Evolutionary conservation across 2,888 invertebrate species (phyloP).

Genomic region (Eurytoma californica): DNA sequence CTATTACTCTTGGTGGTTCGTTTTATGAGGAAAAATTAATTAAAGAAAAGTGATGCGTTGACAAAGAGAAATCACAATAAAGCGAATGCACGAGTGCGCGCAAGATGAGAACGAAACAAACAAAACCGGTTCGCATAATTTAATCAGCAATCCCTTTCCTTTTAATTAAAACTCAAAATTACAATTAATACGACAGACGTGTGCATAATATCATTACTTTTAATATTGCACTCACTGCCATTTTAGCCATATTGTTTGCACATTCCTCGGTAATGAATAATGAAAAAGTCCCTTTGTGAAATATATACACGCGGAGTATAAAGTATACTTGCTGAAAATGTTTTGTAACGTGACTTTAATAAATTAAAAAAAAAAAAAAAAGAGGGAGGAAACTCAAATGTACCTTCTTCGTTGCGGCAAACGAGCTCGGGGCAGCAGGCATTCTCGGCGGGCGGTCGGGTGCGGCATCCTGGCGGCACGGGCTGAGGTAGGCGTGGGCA

Average conservation of each 20-base stretch:
- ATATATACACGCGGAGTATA: no score
- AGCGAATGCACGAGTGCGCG: not conserved
- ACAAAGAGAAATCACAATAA: conserved; percentile 4
- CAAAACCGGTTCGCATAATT: conserved; percentile 15
- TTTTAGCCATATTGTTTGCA: no score
- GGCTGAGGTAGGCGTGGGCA: conserved; percentile 86
- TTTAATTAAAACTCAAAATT: conserved; percentile 31
- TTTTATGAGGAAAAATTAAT: conserved; percentile 33
- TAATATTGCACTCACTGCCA: no score
- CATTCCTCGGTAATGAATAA: no score
- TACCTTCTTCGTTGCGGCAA: conserved; percentile 75
- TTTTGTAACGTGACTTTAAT: no score
- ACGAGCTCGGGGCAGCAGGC: conserved; percentile 87
- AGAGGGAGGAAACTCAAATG: no score
- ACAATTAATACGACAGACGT: not conserved
- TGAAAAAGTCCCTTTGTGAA: no score
- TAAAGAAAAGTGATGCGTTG: conserved; percentile 16
- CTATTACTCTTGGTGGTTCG: conserved; percentile 27
- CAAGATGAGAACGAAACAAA: conserved; percentile 10
- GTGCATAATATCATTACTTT: no score
- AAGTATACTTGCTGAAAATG: no score
- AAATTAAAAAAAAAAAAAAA: no score
- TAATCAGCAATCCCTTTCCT: not conserved
- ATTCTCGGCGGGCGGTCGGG: conserved; percentile 79
- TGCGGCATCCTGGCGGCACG: conserved; percentile 84